A percentile compares a stretch with the other conserved stretches of the same genome.
These are phyloP conservation scores for Zaprionus tsacasi DNA, from an alignment of 1,140 invertebrate genomes.

Conservation along the genomic window DNA sequence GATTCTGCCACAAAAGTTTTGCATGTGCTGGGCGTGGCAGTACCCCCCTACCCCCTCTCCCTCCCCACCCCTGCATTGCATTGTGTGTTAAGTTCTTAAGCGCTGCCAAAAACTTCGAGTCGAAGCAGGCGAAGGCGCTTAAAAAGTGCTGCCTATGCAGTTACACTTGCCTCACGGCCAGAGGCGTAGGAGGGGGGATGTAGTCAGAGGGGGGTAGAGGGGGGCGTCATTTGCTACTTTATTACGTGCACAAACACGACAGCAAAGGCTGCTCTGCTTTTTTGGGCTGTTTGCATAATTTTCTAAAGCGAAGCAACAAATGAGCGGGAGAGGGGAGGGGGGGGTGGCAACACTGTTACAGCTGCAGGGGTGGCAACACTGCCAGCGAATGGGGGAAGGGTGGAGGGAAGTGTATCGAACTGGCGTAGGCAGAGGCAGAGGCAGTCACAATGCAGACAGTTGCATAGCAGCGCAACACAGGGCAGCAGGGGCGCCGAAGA, in stretches of 20 bases:
- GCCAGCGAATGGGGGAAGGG: too few species aligned
- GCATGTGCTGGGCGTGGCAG: constrained; percentile 3
- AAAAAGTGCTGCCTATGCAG: constrained; percentile 71
- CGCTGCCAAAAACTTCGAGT: constrained; percentile 74
- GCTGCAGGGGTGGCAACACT: background rate
- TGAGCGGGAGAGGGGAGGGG: background rate
- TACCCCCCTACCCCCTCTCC: background rate
- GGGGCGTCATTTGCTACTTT: constrained; percentile 47
- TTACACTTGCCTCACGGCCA: constrained; percentile 27
- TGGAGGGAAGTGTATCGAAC: constrained; percentile 40
- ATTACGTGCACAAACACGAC: constrained; percentile 61
- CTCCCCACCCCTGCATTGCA: constrained; percentile 29
- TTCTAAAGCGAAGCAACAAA: constrained; percentile 69
- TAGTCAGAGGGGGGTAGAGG: background rate
- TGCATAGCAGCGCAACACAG: constrained; percentile 26
- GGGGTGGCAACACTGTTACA: background rate
- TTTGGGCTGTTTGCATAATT: constrained; percentile 70
- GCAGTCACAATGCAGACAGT: constrained; percentile 28
- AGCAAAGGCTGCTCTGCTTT: constrained; percentile 29
- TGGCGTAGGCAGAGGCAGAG: constrained; percentile 4
- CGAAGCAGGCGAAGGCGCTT: constrained; percentile 53
- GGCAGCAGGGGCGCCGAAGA: too few species aligned
- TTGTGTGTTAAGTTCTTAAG: constrained; percentile 80
- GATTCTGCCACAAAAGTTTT: constrained; percentile 51
- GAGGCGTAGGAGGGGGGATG: background rate